Percentiles rank a stretch among this genome's conserved stretches.
Conservation (phyloP, 1,140 invertebrate species). For the Drosophila melanica region DNA sequence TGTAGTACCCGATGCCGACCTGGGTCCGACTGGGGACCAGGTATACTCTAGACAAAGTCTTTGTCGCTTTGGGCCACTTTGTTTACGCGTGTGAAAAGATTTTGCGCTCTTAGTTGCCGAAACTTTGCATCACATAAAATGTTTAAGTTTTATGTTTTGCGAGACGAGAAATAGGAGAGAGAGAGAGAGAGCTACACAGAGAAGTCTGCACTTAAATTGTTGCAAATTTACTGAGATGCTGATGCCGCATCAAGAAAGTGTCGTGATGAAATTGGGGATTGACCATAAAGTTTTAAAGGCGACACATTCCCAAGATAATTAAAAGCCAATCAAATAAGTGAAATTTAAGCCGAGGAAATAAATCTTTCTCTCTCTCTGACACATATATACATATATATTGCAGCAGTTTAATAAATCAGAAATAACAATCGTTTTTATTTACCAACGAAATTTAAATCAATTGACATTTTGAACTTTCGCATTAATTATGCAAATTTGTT, state of each 20-base stretch:
- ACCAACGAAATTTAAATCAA: slow-evolving; percentile 2
- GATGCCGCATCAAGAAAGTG: background rate
- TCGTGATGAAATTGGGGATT: background rate
- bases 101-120: slow-evolving; percentile 67
- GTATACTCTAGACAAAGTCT: slow-evolving; percentile 36
- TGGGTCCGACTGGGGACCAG: slow-evolving; percentile 23
- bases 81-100: slow-evolving; percentile 75
- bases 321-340: background rate
- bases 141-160: slow-evolving; percentile 61
- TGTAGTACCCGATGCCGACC: slow-evolving; percentile 17
- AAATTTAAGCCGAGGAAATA: background rate
- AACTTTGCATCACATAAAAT: slow-evolving; percentile 73
- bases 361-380: background rate
- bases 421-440: slow-evolving; percentile 11
- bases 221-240: slow-evolving; percentile 27
- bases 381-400: background rate
- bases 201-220: slow-evolving; percentile 36
- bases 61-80: slow-evolving; percentile 43
- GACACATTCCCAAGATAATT: slow-evolving; percentile 1
- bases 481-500: slow-evolving; percentile 35
- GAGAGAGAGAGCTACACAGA: slow-evolving; percentile 1
- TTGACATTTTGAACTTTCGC: background rate
- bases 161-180: slow-evolving; percentile 19
- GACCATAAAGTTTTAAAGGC: background rate
- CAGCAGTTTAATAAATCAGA: background rate